phyloP scores from a whole-genome alignment of 2,888 invertebrate genomes.

The Rhagium mordax region DNA sequence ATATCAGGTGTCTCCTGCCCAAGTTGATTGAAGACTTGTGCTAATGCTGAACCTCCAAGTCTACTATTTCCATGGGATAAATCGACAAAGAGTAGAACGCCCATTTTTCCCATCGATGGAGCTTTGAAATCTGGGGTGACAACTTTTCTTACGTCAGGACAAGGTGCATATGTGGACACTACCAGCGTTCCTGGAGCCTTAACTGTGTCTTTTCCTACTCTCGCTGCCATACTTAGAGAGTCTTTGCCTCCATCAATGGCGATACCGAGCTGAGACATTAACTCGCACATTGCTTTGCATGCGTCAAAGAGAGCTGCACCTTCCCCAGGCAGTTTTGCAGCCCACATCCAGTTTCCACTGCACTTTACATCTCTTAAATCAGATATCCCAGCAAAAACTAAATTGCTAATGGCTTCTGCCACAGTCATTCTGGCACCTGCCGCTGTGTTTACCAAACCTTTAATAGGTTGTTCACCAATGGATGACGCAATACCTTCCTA shows the following conservation, averaged over 20 bases:
- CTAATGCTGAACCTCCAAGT: constrained; percentile 93
- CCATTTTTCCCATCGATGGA: constrained; percentile 74
- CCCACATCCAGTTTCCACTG: constrained; percentile 99
- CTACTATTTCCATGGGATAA: constrained; percentile 82
- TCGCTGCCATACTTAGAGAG: constrained; percentile 97
- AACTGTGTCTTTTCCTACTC: constrained; percentile 80
- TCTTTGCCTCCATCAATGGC: constrained; percentile 97
- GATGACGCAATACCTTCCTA: constrained; percentile 91
- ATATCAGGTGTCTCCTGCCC: constrained; percentile 84
- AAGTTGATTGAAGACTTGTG: constrained; percentile 86
- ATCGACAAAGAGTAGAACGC: constrained; percentile 84
- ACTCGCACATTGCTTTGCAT: constrained; percentile 88
- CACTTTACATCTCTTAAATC: constrained; percentile 92
- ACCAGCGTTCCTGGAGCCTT: constrained; percentile 93
- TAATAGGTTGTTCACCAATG: constrained; percentile 97
- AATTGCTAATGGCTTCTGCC: constrained; percentile 93
- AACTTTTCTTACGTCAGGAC: constrained; percentile 85
- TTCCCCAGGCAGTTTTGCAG: constrained; percentile 94
- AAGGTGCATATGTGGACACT: constrained; percentile 96
- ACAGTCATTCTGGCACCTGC: constrained; percentile 96
- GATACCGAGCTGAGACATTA: constrained; percentile 86
- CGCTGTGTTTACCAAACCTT: constrained; percentile 86
- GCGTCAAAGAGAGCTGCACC: constrained; percentile 91
- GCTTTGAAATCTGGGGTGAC: constrained; percentile 94
- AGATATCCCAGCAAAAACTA: constrained; percentile 82